A percentile compares a stretch with the other conserved stretches of the same genome.
Conservation (phyloP, 2,113 vertebrate species). For the Saccopteryx bilineata region DNA sequence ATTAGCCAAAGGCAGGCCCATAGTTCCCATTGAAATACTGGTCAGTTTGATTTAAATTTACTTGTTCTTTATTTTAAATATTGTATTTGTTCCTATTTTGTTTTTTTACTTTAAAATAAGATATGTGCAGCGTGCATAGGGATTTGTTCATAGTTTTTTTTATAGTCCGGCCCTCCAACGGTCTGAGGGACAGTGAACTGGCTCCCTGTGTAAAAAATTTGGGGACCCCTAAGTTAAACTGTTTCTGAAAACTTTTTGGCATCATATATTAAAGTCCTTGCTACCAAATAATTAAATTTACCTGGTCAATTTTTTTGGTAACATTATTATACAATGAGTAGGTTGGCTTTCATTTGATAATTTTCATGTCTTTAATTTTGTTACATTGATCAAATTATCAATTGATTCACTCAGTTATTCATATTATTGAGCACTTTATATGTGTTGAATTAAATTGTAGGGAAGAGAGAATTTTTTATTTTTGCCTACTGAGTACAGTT, state of each 20-base stretch:
- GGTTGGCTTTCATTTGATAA: not conserved
- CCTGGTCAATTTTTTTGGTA: not conserved
- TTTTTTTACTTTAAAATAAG: too few relatives aligned
- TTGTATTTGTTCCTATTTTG: too few relatives aligned
- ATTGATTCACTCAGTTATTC: not conserved
- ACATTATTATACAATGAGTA: not conserved
- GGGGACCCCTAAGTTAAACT: too few relatives aligned
- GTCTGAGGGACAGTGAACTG: too few relatives aligned
- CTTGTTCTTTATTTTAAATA: too few relatives aligned
- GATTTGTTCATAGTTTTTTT: too few relatives aligned
- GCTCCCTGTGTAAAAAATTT: too few relatives aligned
- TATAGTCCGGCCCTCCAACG: too few relatives aligned
- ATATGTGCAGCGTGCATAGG: too few relatives aligned
- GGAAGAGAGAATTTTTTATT: not conserved
- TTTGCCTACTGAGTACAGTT: not conserved
- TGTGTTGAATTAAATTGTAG: not conserved
- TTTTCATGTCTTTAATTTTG: not conserved
- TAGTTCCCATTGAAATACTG: too few relatives aligned
- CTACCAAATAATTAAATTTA: not conserved
- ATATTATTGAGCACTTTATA: not conserved
- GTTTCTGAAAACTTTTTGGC: not conserved
- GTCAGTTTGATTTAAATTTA: too few relatives aligned
- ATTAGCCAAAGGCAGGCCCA: too few relatives aligned
- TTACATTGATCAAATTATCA: not conserved
- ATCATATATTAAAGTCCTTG: slow-evolving; percentile 11